A percentile compares a stretch with the other conserved stretches of the same genome.
phyloP scores from a whole-genome alignment of 2,888 invertebrate genomes.

The Platycheirus albimanus region DNA sequence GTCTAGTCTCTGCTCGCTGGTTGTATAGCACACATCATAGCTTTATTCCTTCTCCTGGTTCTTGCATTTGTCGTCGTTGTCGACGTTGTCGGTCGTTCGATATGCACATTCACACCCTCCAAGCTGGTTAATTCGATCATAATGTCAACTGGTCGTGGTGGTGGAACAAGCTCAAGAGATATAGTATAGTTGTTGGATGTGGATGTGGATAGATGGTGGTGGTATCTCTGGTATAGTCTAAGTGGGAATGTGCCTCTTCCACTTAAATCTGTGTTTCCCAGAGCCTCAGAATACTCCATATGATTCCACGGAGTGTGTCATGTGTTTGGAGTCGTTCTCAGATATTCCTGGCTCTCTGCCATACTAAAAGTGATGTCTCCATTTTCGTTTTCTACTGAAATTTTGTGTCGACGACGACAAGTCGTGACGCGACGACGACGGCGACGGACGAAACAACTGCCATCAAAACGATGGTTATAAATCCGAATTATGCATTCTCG shows the following conservation, averaged over 20 bases:
- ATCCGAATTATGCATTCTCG: slow-evolving; percentile 39
- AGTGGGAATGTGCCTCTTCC: slow-evolving; percentile 8
- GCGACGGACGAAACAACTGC: not conserved
- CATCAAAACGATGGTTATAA: slow-evolving; percentile 1
- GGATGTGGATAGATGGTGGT: not conserved
- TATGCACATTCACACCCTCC: slow-evolving; percentile 72
- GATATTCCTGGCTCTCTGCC: slow-evolving; percentile 7
- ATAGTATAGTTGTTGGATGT: not conserved
- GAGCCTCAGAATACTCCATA: not conserved
- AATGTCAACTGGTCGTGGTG: slow-evolving; percentile 70
- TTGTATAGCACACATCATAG: slow-evolving; percentile 45
- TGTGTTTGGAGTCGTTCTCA: slow-evolving; percentile 30
- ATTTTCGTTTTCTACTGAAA: slow-evolving; percentile 53
- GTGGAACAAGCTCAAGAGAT: slow-evolving; percentile 42
- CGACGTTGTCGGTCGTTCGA: too few species aligned
- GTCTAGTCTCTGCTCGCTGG: not conserved
- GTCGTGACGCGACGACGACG: not conserved
- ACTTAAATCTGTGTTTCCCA: not conserved
- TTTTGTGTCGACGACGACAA: not conserved
- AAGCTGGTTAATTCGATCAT: slow-evolving; percentile 74
- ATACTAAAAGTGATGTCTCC: slow-evolving; percentile 46
- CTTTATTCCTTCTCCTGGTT: slow-evolving; percentile 44
- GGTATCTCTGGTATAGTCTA: slow-evolving; percentile 7
- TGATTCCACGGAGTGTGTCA: slow-evolving; percentile 61
- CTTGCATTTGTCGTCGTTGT: too few species aligned